Evolutionary conservation across 2,113 vertebrate genomes (phyloP).

Genomic region (Eurypyga helias): DNA sequence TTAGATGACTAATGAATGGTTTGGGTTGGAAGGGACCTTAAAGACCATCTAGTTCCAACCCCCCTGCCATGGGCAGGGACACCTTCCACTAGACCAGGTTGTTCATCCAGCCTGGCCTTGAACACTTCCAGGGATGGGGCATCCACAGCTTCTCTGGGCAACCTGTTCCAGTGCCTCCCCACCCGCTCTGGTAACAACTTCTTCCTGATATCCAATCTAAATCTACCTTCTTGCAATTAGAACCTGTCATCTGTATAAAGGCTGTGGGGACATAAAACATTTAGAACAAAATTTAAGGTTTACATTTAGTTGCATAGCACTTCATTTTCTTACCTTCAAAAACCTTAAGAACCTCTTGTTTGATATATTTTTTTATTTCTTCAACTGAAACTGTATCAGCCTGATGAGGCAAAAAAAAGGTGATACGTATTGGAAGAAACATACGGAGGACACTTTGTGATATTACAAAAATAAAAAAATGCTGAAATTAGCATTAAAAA

Average conservation of each 20-base stretch:
- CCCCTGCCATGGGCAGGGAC: too few relatives aligned
- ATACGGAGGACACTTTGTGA: not conserved
- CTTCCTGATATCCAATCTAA: too few relatives aligned
- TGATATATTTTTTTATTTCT: conserved; percentile 92
- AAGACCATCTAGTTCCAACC: too few relatives aligned
- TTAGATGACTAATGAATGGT: not conserved
- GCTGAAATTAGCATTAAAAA: not conserved
- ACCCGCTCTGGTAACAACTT: too few relatives aligned
- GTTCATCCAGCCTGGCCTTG: too few relatives aligned
- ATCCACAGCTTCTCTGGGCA: too few relatives aligned
- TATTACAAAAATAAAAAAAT: not conserved
- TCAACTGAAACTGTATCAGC: conserved; percentile 84
- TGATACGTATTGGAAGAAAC: not conserved
- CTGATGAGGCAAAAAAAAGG: conserved; percentile 70
- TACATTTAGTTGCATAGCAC: not conserved
- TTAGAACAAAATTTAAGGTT: not conserved
- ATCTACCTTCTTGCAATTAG: too few relatives aligned
- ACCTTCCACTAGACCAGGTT: too few relatives aligned
- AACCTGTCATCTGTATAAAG: not conserved
- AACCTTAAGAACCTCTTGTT: conserved; percentile 88
- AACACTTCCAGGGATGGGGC: too few relatives aligned
- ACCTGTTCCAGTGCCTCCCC: too few relatives aligned
- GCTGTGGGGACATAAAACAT: not conserved
- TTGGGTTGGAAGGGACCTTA: too few relatives aligned
- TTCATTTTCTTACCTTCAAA: conserved; percentile 89